Conservation (phyloP, 2,888 invertebrate species). For the Crepidodera aurea region DNA sequence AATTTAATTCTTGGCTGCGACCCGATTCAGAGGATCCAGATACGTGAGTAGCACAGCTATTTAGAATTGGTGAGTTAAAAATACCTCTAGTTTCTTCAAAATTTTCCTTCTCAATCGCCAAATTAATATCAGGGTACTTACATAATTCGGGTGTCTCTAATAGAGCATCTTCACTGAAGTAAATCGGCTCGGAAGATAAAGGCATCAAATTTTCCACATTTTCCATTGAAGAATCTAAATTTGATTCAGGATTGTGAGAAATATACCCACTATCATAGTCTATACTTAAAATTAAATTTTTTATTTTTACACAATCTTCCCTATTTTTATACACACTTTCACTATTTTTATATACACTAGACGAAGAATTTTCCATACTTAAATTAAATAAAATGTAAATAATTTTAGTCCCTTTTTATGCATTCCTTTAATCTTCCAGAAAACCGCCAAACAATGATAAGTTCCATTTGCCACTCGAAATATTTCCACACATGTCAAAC, state of each 20-base stretch:
- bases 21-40: constrained; percentile 22
- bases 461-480: too few species aligned
- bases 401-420: not conserved
- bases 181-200: constrained; percentile 45
- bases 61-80: constrained; percentile 38
- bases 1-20: constrained; percentile 31
- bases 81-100: constrained; percentile 40
- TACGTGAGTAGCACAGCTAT: constrained; percentile 36
- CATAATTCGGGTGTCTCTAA: constrained; percentile 53
- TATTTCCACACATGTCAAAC: too few species aligned
- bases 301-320: constrained; percentile 16
- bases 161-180: constrained; percentile 57
- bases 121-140: constrained; percentile 28
- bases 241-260: constrained; percentile 57
- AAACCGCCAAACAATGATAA: constrained; percentile 1
- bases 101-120: constrained; percentile 38
- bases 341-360: not conserved
- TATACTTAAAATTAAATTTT: constrained; percentile 40
- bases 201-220: constrained; percentile 24
- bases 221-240: constrained; percentile 47
- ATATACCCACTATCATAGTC: constrained; percentile 60
- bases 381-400: not conserved
- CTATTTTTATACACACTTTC: not conserved
- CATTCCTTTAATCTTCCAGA: not conserved
- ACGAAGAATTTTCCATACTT: not conserved